Conservation (phyloP, 1,140 invertebrate species). For the Cheumatopsyche charites region DNA sequence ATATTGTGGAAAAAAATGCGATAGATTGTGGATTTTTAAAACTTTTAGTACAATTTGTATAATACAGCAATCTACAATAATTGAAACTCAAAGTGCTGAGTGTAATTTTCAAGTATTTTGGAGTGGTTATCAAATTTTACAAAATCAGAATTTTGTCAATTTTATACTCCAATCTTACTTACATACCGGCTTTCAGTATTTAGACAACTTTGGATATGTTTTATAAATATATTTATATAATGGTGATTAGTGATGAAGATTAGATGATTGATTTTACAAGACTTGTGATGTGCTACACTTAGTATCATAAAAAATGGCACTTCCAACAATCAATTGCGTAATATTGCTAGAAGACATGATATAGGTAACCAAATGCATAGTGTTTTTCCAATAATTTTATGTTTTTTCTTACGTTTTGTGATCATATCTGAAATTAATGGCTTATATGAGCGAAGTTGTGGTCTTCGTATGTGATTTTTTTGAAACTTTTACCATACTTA, state of each 20-base stretch:
- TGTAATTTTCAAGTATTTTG: constrained; percentile 1
- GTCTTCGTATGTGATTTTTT: constrained; percentile 19
- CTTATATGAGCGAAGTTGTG: background rate
- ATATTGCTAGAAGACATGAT: constrained; percentile 13
- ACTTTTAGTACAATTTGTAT: constrained; percentile 38
- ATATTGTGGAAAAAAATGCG: background rate
- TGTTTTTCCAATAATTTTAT: background rate
- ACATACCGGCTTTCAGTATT: constrained; percentile 22
- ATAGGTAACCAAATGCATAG: background rate
- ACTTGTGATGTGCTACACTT: constrained; percentile 21
- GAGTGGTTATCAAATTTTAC: constrained; percentile 2
- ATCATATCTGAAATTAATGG: background rate
- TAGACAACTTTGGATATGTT: constrained; percentile 17
- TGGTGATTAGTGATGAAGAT: constrained; percentile 13
- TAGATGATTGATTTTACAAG: constrained; percentile 11
- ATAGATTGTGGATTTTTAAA: constrained; percentile 21
- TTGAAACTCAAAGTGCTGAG: constrained; percentile 27
- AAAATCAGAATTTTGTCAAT: constrained; percentile 14
- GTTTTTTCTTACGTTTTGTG: too few relatives aligned
- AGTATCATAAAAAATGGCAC: background rate
- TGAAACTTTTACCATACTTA: constrained; percentile 10
- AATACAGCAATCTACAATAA: constrained; percentile 19
- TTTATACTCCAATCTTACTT: background rate
- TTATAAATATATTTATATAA: background rate
- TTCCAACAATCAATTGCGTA: background rate